Evolutionary conservation across 2,888 invertebrate species (phyloP), one percentile per base, ranked within the genome.

Genomic region (Clistopyga incitator): DNA sequence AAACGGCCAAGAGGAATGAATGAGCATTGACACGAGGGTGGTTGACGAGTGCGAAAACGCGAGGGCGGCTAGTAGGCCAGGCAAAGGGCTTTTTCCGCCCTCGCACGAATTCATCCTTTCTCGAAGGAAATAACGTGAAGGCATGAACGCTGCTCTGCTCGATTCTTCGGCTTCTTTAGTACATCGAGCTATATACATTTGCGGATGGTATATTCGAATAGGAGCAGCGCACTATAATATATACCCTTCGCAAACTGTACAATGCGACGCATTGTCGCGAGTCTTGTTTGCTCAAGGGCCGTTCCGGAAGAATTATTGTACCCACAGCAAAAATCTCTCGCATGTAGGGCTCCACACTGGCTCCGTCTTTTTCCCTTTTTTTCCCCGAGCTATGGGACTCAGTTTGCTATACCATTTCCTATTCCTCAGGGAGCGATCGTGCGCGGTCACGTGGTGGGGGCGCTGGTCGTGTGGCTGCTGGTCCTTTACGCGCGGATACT

Each of bases 401-500:
- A n/a, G 20, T 59, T 25, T 61, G 54, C 61, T 59, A 47, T 47
- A 74, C 67, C 47, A 13, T 52, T 13, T 56, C 65, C 6, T 42
- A 59, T 25, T 56, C 45, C 71, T 18, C 38, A 52, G 80, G 70
- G 74, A 81, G 65, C 59, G 79, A 70, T 70, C 38, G 54, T 10
- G 68, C 54, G 38, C 38, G n/a, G 25, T 47, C 67, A 61, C 45
- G 65, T 84, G 78, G 90, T 85, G 90, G 92, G 92, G 89, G 86
- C 81, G 84, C 61, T 65, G 88, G 92, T 91, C 92, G 92, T 91
- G 92, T 91, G 92, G 91, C 92, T 74, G 85, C 78, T 23, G 75
- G 25, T 18, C 34, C 20, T 64, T 8, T 18, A 25, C 61, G 45
- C 59, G 29, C 54, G 50, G 56, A 68, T 83, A 81, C 88, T 88